These are phyloP conservation scores for Pseudachorutes palmiensis DNA, from an alignment of 1,140 invertebrate genomes.

Conservation along the genomic window DNA sequence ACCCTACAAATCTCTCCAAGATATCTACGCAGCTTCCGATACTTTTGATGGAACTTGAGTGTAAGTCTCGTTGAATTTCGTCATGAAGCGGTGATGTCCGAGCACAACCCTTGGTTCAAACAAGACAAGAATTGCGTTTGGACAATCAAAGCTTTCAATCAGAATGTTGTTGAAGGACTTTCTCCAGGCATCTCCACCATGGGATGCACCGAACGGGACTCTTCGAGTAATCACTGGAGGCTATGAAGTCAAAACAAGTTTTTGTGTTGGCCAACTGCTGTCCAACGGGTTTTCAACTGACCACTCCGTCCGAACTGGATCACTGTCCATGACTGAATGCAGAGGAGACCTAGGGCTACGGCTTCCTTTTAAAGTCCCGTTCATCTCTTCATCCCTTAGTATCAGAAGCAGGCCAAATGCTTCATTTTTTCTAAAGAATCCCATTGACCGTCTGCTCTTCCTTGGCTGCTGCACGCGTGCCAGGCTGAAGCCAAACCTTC, in stretches of 20 bases:
- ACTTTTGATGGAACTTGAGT: too few relatives aligned
- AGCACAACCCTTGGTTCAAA: constrained; percentile 41
- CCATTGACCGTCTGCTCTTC: not conserved
- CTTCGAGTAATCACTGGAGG: not conserved
- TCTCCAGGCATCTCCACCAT: not conserved
- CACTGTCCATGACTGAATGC: not conserved
- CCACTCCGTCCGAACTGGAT: not conserved
- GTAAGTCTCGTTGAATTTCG: not conserved
- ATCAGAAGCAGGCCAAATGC: not conserved
- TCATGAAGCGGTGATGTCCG: constrained; percentile 41
- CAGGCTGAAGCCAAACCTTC: not conserved
- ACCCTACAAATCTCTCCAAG: too few relatives aligned
- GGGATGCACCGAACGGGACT: not conserved
- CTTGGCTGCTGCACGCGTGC: not conserved
- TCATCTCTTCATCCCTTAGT: not conserved
- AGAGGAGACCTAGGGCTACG: not conserved
- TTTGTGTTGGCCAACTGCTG: too few relatives aligned
- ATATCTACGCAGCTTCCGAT: too few relatives aligned
- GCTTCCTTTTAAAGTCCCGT: not conserved
- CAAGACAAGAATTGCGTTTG: constrained; percentile 44
- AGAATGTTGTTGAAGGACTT: not conserved
- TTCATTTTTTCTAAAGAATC: not conserved
- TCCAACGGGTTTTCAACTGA: not conserved
- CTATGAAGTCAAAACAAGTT: not conserved
- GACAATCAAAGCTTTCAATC: constrained; percentile 42